phyloP scores from a whole-genome alignment of 2,888 invertebrate genomes.

The Agapostemon virescens region DNA sequence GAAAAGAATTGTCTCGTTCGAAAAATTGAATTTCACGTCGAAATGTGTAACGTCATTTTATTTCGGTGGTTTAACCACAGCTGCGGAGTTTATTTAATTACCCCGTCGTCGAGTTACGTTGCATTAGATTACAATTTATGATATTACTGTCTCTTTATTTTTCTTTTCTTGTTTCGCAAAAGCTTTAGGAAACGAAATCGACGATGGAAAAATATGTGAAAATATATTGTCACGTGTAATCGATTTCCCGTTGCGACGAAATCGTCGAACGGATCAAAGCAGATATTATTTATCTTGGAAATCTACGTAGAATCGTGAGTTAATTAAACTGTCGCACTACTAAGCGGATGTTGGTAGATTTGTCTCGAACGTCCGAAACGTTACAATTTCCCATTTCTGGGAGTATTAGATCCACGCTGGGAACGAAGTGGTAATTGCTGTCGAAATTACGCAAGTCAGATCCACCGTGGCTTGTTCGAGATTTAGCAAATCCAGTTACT shows the following conservation, averaged over 20 bases:
- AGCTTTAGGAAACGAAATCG: too few relatives aligned
- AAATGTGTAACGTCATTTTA: background rate
- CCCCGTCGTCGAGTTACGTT: background rate
- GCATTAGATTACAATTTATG: background rate
- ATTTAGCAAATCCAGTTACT: constrained; percentile 27
- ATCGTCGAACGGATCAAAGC: background rate
- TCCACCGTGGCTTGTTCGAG: constrained; percentile 21
- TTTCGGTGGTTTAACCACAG: background rate
- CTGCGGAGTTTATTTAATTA: background rate
- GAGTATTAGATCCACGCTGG: constrained; percentile 10
- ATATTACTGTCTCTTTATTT: too few relatives aligned
- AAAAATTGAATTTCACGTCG: background rate
- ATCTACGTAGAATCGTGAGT: background rate
- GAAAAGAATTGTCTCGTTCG: background rate
- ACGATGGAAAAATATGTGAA: background rate
- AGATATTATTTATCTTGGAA: background rate
- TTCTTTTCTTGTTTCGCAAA: too few relatives aligned
- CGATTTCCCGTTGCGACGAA: background rate
- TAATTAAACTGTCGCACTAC: background rate
- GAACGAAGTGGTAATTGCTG: constrained; percentile 27
- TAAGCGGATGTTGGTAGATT: background rate
- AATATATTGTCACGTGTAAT: background rate
- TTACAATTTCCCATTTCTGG: background rate
- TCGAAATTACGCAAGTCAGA: constrained; percentile 33
- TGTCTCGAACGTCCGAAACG: background rate